Percentiles rank a stretch among this genome's conserved stretches.
These are phyloP conservation scores for Cynaeus angustus DNA, from an alignment of 2,888 invertebrate genomes.

Conservation along the genomic window DNA sequence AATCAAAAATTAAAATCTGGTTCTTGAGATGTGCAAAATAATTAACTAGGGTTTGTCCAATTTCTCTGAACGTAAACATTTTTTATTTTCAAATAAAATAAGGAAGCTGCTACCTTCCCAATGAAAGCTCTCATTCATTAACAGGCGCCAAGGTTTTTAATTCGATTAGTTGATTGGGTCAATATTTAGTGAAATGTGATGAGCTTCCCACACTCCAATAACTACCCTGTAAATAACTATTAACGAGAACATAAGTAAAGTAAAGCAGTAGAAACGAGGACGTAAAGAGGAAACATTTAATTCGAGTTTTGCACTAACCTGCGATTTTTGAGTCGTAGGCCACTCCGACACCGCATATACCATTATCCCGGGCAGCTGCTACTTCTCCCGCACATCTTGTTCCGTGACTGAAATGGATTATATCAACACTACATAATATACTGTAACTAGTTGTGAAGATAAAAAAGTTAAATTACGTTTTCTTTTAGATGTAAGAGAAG, in stretches of 20 bases:
- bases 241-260: too few species aligned
- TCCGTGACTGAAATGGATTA: conserved; percentile 84
- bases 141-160: neutral
- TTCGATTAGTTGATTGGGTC: neutral
- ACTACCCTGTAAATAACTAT: neutral
- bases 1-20: too few species aligned
- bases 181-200: neutral
- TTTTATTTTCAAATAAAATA: too few species aligned
- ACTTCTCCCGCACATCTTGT: conserved; percentile 99
- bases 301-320: conserved; percentile 74
- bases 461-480: too few species aligned
- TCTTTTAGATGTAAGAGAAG: too few species aligned
- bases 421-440: neutral
- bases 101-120: too few species aligned
- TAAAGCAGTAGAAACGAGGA: too few species aligned
- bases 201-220: neutral
- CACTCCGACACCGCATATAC: conserved; percentile 98
- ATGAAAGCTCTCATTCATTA: neutral
- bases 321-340: conserved; percentile 99
- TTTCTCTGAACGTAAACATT: too few species aligned
- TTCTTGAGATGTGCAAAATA: too few species aligned
- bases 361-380: conserved; percentile 98
- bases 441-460: too few species aligned
- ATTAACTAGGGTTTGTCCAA: too few species aligned
- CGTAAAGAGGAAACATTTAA: too few species aligned